These are phyloP conservation scores for Spheniscus mendiculus DNA, from an alignment of 2,113 vertebrate genomes.

Conservation along the genomic window DNA sequence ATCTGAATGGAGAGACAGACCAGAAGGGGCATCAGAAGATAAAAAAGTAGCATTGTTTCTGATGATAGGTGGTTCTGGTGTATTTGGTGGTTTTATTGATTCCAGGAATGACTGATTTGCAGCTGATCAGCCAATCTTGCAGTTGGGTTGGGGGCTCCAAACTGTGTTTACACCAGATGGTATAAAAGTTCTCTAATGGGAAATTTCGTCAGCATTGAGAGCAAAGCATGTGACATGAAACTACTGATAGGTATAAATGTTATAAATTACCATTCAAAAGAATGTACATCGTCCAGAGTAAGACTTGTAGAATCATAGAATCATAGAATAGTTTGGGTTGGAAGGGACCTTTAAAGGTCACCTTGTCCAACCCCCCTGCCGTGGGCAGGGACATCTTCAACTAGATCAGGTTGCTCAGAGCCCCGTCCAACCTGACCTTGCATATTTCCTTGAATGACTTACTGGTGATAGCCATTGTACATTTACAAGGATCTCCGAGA, in stretches of 20 bases:
- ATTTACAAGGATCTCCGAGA: not conserved
- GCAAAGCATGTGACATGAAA: not conserved
- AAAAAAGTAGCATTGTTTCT: not conserved
- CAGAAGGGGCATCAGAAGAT: not conserved
- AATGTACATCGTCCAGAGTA: not conserved
- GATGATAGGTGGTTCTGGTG: not conserved
- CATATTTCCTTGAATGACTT: not conserved
- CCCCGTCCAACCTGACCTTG: too few relatives aligned
- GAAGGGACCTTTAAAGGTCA: too few relatives aligned
- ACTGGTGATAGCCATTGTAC: not conserved
- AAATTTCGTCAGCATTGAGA: not conserved
- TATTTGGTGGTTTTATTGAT: not conserved
- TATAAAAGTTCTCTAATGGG: not conserved
- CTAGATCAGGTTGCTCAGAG: too few relatives aligned
- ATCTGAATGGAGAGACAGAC: not conserved
- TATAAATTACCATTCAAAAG: not conserved
- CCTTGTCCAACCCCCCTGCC: too few relatives aligned
- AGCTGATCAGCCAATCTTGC: not conserved
- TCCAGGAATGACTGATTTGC: not conserved
- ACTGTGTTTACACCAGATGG: not conserved
- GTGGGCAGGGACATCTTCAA: too few relatives aligned
- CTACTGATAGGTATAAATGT: not conserved
- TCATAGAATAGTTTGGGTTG: too few relatives aligned
- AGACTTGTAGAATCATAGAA: not conserved
- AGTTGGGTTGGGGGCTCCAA: not conserved